phyloP scores from a whole-genome alignment of 2,888 invertebrate genomes.

The Nemotelus pantherinus region DNA sequence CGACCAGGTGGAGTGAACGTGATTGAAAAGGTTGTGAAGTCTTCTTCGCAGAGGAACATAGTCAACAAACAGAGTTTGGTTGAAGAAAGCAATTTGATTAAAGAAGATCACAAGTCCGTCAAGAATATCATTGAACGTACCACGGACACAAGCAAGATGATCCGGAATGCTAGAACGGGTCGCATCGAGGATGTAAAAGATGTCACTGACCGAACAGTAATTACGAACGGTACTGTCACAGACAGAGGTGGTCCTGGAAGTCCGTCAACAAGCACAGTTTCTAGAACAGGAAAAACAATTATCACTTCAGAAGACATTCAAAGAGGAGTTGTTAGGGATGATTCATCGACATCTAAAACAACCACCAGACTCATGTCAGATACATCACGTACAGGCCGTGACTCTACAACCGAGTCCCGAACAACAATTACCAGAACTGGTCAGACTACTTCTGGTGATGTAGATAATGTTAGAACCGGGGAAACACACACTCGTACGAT shows the following conservation, averaged over 20 bases:
- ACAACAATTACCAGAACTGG: conserved; percentile 24
- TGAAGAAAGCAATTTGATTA: conserved; percentile 50
- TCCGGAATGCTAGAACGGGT: conserved; percentile 23
- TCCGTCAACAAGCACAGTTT: neutral
- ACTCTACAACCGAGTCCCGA: conserved; percentile 6
- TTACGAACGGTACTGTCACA: neutral
- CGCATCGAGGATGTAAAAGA: conserved; percentile 24
- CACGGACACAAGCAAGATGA: conserved; percentile 34
- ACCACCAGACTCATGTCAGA: neutral
- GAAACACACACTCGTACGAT: neutral
- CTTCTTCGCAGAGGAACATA: conserved; percentile 59
- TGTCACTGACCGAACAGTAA: conserved; percentile 14
- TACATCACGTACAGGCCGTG: conserved; percentile 8
- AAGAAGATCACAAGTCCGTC: conserved; percentile 48
- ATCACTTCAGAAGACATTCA: conserved; percentile 14
- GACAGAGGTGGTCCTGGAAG: neutral
- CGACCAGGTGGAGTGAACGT: conserved; percentile 61
- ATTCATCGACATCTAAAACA: conserved; percentile 10
- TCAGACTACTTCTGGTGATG: conserved; percentile 5
- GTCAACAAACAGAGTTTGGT: conserved; percentile 54
- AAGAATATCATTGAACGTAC: conserved; percentile 45
- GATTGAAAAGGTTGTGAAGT: conserved; percentile 60
- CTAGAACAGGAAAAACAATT: conserved; percentile 2
- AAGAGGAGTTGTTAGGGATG: conserved; percentile 3
- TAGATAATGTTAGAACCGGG: conserved; percentile 6